A percentile compares a stretch with the other conserved stretches of the same genome.
Evolutionary conservation across 2,888 invertebrate species (phyloP).

Genomic region (Tenodera sinensis): DNA sequence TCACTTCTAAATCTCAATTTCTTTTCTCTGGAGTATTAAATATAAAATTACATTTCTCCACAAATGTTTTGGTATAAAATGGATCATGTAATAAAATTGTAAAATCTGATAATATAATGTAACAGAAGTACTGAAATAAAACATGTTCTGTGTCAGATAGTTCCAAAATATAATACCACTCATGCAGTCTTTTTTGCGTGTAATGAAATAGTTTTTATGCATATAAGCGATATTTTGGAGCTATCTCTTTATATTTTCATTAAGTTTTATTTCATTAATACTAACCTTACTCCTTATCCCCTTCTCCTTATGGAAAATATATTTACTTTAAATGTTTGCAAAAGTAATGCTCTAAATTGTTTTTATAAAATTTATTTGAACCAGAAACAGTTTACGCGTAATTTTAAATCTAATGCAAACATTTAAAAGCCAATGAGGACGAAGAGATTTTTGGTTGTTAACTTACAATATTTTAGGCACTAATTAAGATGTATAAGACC

Average conservation of each 20-base stretch:
- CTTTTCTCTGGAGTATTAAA: too few relatives aligned
- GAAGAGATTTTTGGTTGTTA: too few relatives aligned
- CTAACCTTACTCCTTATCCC: neutral
- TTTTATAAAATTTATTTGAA: neutral
- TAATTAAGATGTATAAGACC: too few relatives aligned
- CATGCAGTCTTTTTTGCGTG: neutral
- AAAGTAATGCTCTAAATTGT: neutral
- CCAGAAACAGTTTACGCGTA: neutral
- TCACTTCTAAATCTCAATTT: too few relatives aligned
- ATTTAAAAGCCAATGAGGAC: too few relatives aligned
- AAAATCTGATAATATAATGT: neutral
- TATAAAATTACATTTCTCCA: too few relatives aligned
- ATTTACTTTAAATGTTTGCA: neutral
- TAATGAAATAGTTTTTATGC: neutral
- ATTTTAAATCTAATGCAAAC: too few relatives aligned
- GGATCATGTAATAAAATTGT: too few relatives aligned
- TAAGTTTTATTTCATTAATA: neutral
- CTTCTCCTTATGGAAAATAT: too few relatives aligned
- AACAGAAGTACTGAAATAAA: neutral
- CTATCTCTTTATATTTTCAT: neutral
- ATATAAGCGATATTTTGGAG: neutral
- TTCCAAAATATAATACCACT: neutral
- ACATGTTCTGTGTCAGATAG: neutral
- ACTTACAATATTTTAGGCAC: too few relatives aligned
- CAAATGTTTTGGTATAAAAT: too few relatives aligned